Evolutionary conservation across 2,113 vertebrate genomes (phyloP), one percentile per base, ranked within the genome.

Genomic region (Oncorhynchus mykiss): DNA sequence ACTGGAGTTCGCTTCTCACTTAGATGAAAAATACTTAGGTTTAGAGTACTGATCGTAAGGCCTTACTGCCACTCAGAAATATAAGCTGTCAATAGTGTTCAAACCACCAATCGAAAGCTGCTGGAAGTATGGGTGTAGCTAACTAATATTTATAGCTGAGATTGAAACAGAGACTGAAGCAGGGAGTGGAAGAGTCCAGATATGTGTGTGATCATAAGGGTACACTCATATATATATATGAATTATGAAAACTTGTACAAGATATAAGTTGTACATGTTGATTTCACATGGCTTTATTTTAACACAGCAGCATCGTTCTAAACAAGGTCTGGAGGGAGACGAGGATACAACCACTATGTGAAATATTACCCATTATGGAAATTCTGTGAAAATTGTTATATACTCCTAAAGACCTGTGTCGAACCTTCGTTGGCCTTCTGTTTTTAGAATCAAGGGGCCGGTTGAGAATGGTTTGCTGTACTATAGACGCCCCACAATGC

Each of bases 261-360:
- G n/a, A 81, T 27, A 3, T 2, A 27, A 27, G 27, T 68, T 76
- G 72, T 84, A 74, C 71, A 78, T 75, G 67, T 76, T 85, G 66
- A 74, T 75, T 70, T 74, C 71, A 67, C 82, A 74, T 70, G 51
- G 8, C 74, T 72, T 69, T 12, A 66, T 31, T 73, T 82, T 66
- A 18, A 73, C 24, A 29, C 27, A 75, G 29, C 5, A 74, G 29
- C 71, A 16, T 27, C 9, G 11, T 54, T 62, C 76, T 80, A 74
- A 78, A 29, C 66, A 62, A 57, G 80, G 65, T 73, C 77, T 84
- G 88, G 59, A 79, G 76, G 25, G 54, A 82, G 25, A 75, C 24
- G 66, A 80, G 85, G 89, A 84, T 83, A 76, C 76, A 90, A 91
- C 89, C 91, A 91, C 90, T 91, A 88, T 68, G 11, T 54, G 13